Conservation (phyloP, 2,797 vertebrate species). For the Hippocampus kuda region DNA sequence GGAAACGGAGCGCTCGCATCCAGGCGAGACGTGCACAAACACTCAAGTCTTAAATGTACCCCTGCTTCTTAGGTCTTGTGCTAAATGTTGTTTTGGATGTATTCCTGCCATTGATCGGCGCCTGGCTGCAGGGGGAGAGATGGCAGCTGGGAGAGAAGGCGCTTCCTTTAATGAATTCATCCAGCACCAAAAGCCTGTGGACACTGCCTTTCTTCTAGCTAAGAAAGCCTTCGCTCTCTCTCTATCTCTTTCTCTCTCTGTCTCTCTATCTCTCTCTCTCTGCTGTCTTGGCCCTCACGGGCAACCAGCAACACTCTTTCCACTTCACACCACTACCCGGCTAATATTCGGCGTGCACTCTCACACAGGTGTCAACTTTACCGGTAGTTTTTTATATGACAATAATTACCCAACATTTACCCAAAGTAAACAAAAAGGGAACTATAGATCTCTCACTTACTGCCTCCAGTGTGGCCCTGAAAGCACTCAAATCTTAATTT, state of each 20-base stretch:
- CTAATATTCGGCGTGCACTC: neutral
- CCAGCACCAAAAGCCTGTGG: constrained; percentile 67
- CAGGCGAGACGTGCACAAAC: constrained; percentile 59
- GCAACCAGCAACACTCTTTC: neutral
- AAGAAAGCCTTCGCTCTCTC: constrained; percentile 43
- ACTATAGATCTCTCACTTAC: no score
- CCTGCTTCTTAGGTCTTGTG: constrained; percentile 67
- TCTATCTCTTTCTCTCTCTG: constrained; percentile 37
- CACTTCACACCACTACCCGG: neutral
- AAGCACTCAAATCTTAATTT: no score
- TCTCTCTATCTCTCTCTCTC: constrained; percentile 40
- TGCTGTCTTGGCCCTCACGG: constrained; percentile 23
- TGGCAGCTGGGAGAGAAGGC: constrained; percentile 68
- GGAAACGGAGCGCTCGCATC: constrained; percentile 47
- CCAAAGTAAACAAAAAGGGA: neutral
- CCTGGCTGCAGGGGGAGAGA: constrained; percentile 72
- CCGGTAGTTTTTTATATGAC: neutral
- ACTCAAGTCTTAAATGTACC: constrained; percentile 66
- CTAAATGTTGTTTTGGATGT: constrained; percentile 76
- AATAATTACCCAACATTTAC: neutral
- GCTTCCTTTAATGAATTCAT: constrained; percentile 72
- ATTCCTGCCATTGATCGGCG: constrained; percentile 73
- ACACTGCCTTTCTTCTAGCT: constrained; percentile 53
- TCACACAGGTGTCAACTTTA: neutral
- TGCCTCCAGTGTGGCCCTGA: no score